Evolutionary conservation across 2,888 invertebrate genomes (phyloP).

Genomic region (Drosophila diplacantha): DNA sequence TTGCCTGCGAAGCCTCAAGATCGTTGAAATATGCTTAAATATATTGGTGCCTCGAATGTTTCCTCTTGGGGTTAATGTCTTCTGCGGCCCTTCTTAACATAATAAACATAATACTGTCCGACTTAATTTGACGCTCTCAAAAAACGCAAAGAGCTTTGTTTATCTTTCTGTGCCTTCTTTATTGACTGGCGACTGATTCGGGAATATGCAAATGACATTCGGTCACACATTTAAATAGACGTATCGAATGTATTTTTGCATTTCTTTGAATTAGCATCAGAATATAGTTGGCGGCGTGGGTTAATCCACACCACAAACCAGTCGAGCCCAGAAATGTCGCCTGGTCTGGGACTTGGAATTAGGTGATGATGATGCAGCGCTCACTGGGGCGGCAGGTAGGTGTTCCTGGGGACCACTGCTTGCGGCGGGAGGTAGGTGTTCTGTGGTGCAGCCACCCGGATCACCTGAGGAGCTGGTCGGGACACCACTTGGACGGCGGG

Average conservation of each 20-base stretch:
- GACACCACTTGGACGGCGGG: constrained; percentile 5
- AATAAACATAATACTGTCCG: constrained; percentile 5
- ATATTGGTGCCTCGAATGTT: constrained; percentile 1
- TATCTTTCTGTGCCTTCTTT: constrained; percentile 21
- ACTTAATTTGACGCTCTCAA: constrained; percentile 4
- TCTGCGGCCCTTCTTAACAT: constrained; percentile 19
- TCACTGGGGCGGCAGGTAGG: constrained; percentile 43
- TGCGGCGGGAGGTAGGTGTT: constrained; percentile 10
- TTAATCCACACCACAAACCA: constrained; percentile 51
- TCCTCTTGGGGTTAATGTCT: constrained; percentile 21
- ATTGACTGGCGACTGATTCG: constrained; percentile 32
- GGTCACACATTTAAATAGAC: constrained; percentile 53
- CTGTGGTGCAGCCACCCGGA: constrained; percentile 9
- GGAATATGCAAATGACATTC: constrained; percentile 26
- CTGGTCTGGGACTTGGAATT: neutral
- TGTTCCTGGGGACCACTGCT: constrained; percentile 28
- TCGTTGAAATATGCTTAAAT: constrained; percentile 4
- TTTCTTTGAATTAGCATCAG: constrained; percentile 58
- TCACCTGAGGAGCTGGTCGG: constrained; percentile 6
- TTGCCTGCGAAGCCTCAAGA: constrained; percentile 26
- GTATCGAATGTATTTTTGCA: constrained; percentile 29
- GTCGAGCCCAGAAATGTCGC: constrained; percentile 23
- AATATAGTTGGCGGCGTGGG: constrained; percentile 52
- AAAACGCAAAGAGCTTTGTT: constrained; percentile 11
- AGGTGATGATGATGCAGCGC: constrained; percentile 25